Evolutionary conservation across 2,113 vertebrate genomes (phyloP), one percentile per base, ranked within the genome.

Genomic region (Ailurus styani): DNA sequence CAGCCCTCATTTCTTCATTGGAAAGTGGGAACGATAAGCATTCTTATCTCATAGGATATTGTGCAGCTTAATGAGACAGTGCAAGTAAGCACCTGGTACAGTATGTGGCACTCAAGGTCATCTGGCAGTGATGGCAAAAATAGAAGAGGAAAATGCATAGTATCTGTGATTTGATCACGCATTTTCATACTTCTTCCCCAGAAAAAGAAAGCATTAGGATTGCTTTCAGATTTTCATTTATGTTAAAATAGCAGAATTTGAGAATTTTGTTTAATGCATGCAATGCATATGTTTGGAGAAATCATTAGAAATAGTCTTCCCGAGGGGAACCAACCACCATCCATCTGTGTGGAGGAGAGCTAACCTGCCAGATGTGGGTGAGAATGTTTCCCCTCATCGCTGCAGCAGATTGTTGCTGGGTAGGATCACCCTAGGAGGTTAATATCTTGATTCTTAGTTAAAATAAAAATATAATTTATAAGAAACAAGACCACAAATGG

Each of bases 221-320:
- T 34, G 62, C 42, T 95, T 93, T 96, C 79, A 31, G 64, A 62
- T 37, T 93, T 93, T 95, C 66, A 79, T 81, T 25, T 10, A 88
- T 85, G 94, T 87, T 95, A 93, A 97, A 29, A 97, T 95, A 72
- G n/a, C 37, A 96, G 97, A 97, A 97, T 87, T 40, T 70, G 96
- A 97, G 78, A 91, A 95, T 96, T 97, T 95, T 91, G 40, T 29
- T 95, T 97, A 95, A 95, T 88, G 85, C 2, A 79, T 27, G 90
- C 10, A 97, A 96, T 45, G 29, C 12, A 52, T 79, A 40, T 29
- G 37, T 77, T 96, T 93, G 47, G 68, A 97, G n/a, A 31, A 73
- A 98, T 98, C 90, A 93, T 95, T 97, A 97, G 87, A 97, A 96
- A 91, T 55, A 93, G 83, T 96, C 42, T 13, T 96, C 89, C 42